Conservation (phyloP, 2,888 invertebrate genomes). For the Eurytoma adleriae region DNA sequence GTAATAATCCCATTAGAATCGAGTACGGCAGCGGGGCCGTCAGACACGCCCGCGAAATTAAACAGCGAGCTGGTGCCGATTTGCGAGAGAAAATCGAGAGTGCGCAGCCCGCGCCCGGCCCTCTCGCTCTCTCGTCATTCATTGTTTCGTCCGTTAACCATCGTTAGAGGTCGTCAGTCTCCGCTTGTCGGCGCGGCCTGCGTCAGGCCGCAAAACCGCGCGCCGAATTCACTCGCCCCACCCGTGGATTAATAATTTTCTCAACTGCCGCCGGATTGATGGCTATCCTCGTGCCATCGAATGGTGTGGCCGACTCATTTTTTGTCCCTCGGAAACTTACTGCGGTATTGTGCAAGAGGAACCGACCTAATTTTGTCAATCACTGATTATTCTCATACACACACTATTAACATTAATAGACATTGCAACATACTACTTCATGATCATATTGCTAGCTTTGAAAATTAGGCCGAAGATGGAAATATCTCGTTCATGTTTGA, state of each 20-base stretch:
- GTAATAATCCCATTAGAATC: constrained; percentile 30
- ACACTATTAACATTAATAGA: too few relatives aligned
- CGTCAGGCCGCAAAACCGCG: constrained; percentile 63
- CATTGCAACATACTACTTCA: too few relatives aligned
- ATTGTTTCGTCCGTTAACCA: constrained; percentile 66
- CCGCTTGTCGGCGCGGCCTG: constrained; percentile 62
- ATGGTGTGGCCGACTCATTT: too few relatives aligned
- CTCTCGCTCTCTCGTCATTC: constrained; percentile 53
- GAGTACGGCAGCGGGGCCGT: neutral
- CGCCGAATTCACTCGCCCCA: constrained; percentile 4
- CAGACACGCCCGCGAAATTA: neutral
- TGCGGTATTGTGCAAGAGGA: too few relatives aligned
- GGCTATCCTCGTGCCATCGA: neutral
- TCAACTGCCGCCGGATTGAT: neutral
- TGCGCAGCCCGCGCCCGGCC: too few relatives aligned
- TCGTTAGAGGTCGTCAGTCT: constrained; percentile 65
- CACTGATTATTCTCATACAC: too few relatives aligned
- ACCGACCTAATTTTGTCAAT: too few relatives aligned
- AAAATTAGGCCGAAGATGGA: too few relatives aligned
- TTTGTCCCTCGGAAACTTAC: too few relatives aligned
- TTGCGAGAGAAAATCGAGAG: neutral
- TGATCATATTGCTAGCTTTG: too few relatives aligned
- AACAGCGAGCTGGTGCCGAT: neutral
- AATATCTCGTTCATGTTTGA: too few relatives aligned
- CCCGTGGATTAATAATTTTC: neutral